Evolutionary conservation across 2,888 invertebrate species (phyloP), one percentile per base, ranked within the genome.

Genomic region (Synergus gifuensis): DNA sequence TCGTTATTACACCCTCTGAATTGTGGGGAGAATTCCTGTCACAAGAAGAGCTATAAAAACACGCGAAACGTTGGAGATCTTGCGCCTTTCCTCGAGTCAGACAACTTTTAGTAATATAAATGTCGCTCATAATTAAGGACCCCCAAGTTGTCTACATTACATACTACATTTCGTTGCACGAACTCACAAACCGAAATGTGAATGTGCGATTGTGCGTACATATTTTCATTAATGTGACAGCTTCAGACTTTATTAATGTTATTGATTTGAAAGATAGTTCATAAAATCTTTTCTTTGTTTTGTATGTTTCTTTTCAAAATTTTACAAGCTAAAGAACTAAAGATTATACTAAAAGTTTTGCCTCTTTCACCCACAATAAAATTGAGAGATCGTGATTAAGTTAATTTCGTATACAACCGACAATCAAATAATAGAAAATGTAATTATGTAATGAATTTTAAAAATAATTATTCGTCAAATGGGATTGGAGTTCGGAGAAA

Each of bases 41-140:
- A 46, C 73, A 18, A 36, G 11, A n/a, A 62, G 28, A 28, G 62
- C 28, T 7, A 62, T 62, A 62, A 62, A 62, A 62, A 62, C 62
- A 62, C 22, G 62, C 62, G 28, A 62, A 62, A 62, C 62, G 18
- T 58, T 58, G 18, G 18, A 18, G 54, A 58, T 58, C 9, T 58
- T 36, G 18, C 54, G 54, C 16, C 18, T 62, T 62, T 14, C 62
- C 62, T 28, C 14, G 28, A 28, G 28, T 62, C 62, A 62, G 62
- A 22, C 42, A 42, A 46, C 22, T 49, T 69, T 69, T 49, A 49
- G 8, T 49, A 46, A 69, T 44, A 49, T 44, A 69, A 69, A 28
- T 49, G 67, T 44, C 44, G 46, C 46, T 69, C 69, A 28, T 49
- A 49, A 69, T 69, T 69, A 69, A 49, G 46, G 28, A 69, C 46